Evolutionary conservation across 2,888 invertebrate genomes (phyloP), one percentile per base, ranked within the genome.

Genomic region (Meteorus colon): DNA sequence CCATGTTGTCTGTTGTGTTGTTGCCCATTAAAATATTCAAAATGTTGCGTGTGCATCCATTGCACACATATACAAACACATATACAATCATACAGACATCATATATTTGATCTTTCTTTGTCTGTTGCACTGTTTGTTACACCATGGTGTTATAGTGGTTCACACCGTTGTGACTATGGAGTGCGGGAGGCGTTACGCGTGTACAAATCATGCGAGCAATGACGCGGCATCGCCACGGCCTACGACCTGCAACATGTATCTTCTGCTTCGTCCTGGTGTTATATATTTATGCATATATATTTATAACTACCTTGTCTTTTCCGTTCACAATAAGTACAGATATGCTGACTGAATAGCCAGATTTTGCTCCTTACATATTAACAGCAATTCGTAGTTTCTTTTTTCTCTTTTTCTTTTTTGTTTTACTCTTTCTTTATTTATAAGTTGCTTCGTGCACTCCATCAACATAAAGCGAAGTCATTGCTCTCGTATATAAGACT

Each of bases 171-270:
- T 75, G 79, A 81, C 51, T 48, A 24, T 37, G 65, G 78, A 77
- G 79, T 81, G 84, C 82, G 83, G 85, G 85, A 85, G 86, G 86
- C 77, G 85, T 84, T 82, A 83, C 83, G 82, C 85, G 83, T 82
- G 84, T 85, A 86, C 86, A 87, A 88, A 88, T 88, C 87, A 87
- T 84, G 83, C 84, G 59, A 73, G 65, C 63, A 75, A 76, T 76
- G 88, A 88, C 87, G 85, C 82, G 81, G 86, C 86, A 84, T 80
- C 79, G 84, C 77, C 68, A 75, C 78, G 73, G 76, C 77, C 73
- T 75, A 74, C 76, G 75, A 74, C 70, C 68, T 60, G 51, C 66
- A 68, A 73, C 70, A 68, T 71, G 75, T 77, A 72, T 69, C 60
- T 76, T 66, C 34, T 77, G 68, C 60, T 41, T 59, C 68, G 65